A percentile compares a stretch with the other conserved stretches of the same genome.
Conservation (phyloP, 2,888 invertebrate species). For the Rosalia funebris region DNA sequence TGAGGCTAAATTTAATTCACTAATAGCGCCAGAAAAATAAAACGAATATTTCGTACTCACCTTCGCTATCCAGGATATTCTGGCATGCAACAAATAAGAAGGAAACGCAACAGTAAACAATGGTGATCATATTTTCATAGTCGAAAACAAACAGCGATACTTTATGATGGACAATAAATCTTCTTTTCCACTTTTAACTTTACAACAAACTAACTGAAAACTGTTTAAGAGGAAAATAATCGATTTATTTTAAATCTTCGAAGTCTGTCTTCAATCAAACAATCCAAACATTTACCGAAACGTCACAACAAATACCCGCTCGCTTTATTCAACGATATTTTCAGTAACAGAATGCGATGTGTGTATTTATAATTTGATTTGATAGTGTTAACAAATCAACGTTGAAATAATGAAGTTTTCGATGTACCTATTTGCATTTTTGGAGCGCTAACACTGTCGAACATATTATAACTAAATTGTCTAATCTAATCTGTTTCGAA, state of each 20-base stretch:
- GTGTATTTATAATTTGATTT: constrained; percentile 41
- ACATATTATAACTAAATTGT: constrained; percentile 23
- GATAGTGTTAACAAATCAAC: constrained; percentile 37
- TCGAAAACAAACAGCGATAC: constrained; percentile 41
- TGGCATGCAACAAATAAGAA: constrained; percentile 42
- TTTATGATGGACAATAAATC: constrained; percentile 46
- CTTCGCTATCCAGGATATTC: constrained; percentile 29
- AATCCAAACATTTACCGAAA: constrained; percentile 62
- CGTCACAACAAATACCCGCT: constrained; percentile 59
- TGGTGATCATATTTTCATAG: constrained; percentile 51
- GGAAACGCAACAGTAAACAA: constrained; percentile 47
- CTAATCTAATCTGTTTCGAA: constrained; percentile 28
- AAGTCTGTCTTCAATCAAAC: constrained; percentile 59
- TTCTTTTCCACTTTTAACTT: constrained; percentile 26
- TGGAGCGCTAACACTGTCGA: constrained; percentile 23
- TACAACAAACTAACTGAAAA: constrained; percentile 27
- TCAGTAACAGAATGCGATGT: constrained; percentile 45
- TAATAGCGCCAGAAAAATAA: background rate
- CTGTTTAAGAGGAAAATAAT: constrained; percentile 51
- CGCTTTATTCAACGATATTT: constrained; percentile 48
- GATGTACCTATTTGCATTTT: constrained; percentile 29
- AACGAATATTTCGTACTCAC: constrained; percentile 11
- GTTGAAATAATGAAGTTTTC: constrained; percentile 26
- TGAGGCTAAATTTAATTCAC: background rate
- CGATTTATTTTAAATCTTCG: constrained; percentile 56